A percentile compares a stretch with the other conserved stretches of the same genome.
Evolutionary conservation across 2,113 vertebrate species (phyloP).

Genomic region (Chroicocephalus ridibundus): DNA sequence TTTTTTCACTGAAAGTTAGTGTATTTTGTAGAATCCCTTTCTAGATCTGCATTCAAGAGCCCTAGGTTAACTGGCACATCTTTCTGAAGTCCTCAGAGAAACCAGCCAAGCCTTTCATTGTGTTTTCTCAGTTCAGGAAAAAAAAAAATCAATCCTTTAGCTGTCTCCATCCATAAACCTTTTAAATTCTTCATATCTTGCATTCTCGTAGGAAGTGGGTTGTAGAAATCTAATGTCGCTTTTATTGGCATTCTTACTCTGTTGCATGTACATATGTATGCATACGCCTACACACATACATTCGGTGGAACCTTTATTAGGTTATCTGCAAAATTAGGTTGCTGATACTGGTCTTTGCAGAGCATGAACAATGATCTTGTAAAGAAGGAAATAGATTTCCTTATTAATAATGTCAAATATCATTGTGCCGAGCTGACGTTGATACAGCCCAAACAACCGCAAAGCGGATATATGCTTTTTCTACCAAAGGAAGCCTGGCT

Average conservation of each 20-base stretch:
- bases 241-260: not conserved
- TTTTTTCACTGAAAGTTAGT: not conserved
- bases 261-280: not conserved
- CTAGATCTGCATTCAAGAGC: not conserved
- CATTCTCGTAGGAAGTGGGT: not conserved
- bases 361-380: not conserved
- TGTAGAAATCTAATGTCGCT: not conserved
- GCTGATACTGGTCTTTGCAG: not conserved
- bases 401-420: not conserved
- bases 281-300: not conserved
- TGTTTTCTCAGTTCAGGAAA: not conserved
- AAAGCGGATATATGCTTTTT: not conserved
- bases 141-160: not conserved
- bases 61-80: not conserved
- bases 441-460: not conserved
- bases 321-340: not conserved
- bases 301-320: not conserved
- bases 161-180: not conserved
- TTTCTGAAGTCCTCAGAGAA: not conserved
- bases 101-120: not conserved
- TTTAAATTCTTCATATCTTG: not conserved
- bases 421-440: not conserved
- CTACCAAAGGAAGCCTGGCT: not conserved
- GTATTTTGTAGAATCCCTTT: not conserved
- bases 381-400: constrained; percentile 9